Conservation (phyloP, 2,797 vertebrate species). For the Triplophysa yarkandensis region DNA sequence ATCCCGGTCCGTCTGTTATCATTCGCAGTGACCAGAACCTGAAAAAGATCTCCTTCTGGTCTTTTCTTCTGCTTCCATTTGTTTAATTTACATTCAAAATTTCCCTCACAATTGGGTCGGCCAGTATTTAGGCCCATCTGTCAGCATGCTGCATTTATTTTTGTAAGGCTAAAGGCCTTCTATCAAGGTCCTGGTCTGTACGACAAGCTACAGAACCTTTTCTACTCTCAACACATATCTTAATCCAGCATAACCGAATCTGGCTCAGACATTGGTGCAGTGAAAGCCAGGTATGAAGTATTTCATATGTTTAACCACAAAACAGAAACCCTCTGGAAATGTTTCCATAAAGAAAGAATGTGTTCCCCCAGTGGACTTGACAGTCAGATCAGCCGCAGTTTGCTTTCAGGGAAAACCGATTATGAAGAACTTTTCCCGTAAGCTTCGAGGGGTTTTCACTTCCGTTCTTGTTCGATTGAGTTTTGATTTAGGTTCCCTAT, state of each 20-base stretch:
- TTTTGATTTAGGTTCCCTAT: conserved; percentile 59
- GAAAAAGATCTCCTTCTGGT: conserved; percentile 17
- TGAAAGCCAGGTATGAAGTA: conserved; percentile 20
- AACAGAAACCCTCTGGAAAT: conserved; percentile 37
- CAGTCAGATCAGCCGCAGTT: background rate
- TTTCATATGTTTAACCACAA: conserved; percentile 38
- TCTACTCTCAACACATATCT: conserved; percentile 26
- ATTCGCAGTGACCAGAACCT: conserved; percentile 18
- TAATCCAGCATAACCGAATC: conserved; percentile 24
- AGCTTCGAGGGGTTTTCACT: conserved; percentile 33
- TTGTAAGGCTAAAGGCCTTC: conserved; percentile 52
- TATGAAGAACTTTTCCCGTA: conserved; percentile 35
- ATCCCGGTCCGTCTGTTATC: conserved; percentile 16
- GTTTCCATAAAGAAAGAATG: conserved; percentile 29
- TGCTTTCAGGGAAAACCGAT: conserved; percentile 30
- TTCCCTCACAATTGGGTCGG: conserved; percentile 73
- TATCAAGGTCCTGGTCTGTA: conserved; percentile 12
- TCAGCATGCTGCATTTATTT: conserved; percentile 71
- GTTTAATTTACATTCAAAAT: conserved; percentile 68
- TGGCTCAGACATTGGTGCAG: background rate
- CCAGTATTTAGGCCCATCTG: conserved; percentile 63
- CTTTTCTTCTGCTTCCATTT: conserved; percentile 31
- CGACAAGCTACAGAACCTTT: background rate
- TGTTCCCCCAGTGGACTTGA: background rate
- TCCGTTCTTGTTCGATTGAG: conserved; percentile 31